Base-by-base conservation (phyloP, 2,797 vertebrate genomes). In the Schizopygopsis pylzovi region DNA sequence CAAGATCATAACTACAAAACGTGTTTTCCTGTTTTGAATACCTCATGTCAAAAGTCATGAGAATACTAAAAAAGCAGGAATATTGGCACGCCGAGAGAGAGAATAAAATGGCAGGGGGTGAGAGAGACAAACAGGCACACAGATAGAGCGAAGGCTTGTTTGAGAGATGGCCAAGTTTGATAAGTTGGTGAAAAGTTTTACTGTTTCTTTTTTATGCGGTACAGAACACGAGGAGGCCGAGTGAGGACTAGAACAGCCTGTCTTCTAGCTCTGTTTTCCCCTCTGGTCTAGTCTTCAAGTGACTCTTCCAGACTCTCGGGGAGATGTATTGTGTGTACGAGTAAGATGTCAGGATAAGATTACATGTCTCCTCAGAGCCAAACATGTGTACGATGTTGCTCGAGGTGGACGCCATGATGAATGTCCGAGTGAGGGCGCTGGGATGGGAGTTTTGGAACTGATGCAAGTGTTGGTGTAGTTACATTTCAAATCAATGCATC, bases 101-200 rank as follows among this genome's bases (percentile, higher is more conserved):
- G 33, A 56, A 41, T 79, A 47, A 78, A 56, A 83, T 12, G 22
- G 39, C 18, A n/a, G 79, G 83, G 72, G 41, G 11, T 63, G 52
- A 33, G 47, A 78, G 45, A 79, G 28, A 72, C 70, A 79, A 56
- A 77, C 41, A 43, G 33, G 49, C 61, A 78, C 8, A 22, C 25
- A 85, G 83, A 89, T 80, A 61, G 86, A 89, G 88, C 89, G 90
- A 92, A 80, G 81, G 61, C 72, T 83, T 86, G n/a, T 65, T 86
- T 93, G 92, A 94, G 89, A 92, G 93, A 94, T 93, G 91, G 90
- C 94, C 93, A 94, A 90, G 54, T 79, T 75, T 88, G 94, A 95
- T 94, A 93, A 81, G 1, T 71, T 54, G 90, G 86, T 92, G 90
- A 93, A 93, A 92, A 91, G 92, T 93, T 91, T 89, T 90, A 89